Conservation (phyloP, 2,113 vertebrate species). For the Cromileptes altivelis region DNA sequence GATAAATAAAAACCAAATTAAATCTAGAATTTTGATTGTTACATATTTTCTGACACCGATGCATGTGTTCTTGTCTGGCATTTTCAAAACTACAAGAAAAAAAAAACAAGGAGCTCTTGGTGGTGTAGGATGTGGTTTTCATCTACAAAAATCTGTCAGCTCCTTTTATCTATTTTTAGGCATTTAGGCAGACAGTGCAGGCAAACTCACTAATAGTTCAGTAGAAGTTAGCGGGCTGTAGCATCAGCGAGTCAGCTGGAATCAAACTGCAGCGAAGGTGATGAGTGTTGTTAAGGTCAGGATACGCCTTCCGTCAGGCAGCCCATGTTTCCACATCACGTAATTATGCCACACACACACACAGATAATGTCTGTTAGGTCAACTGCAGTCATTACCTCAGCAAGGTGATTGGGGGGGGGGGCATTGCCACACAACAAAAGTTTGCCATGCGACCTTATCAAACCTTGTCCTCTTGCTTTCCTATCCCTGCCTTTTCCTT, state of each 20-base stretch:
- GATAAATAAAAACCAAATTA: conserved; percentile 25
- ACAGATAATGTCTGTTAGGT: conserved; percentile 22
- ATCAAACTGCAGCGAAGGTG: conserved; percentile 25
- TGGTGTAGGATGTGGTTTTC: conserved; percentile 19
- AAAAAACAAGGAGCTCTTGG: neutral
- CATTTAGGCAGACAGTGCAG: conserved; percentile 34
- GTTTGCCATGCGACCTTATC: conserved; percentile 60
- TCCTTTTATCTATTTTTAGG: conserved; percentile 25
- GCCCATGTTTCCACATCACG: neutral
- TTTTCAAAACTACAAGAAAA: conserved; percentile 28
- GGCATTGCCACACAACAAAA: conserved; percentile 56
- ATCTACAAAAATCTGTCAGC: conserved; percentile 30
- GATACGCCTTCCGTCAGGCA: neutral
- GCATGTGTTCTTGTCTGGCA: conserved; percentile 14
- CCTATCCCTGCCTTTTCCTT: conserved; percentile 27
- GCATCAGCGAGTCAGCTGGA: conserved; percentile 17
- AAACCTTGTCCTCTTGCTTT: conserved; percentile 28
- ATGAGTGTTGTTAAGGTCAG: conserved; percentile 50
- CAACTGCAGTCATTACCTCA: conserved; percentile 40
- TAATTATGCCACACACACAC: neutral
- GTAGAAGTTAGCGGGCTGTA: conserved; percentile 2
- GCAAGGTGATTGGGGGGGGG: conserved; percentile 33
- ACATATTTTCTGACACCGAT: neutral
- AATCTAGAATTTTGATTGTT: conserved; percentile 18
- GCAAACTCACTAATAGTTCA: conserved; percentile 23